These are phyloP conservation scores for Channa argus DNA, from an alignment of 2,113 vertebrate species.

Conservation along the genomic window DNA sequence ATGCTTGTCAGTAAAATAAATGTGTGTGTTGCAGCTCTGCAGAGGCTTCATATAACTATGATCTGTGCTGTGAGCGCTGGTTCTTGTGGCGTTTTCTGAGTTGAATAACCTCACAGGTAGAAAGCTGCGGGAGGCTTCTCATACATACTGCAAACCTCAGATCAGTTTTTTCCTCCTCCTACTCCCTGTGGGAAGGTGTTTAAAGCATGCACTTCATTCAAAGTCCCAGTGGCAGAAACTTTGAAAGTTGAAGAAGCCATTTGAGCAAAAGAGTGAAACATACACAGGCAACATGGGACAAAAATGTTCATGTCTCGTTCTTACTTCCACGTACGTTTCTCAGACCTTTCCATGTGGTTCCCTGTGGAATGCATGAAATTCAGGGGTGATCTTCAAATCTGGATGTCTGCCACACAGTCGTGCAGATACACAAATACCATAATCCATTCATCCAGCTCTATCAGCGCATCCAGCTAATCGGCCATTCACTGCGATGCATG, in stretches of 20 bases:
- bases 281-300: conserved; percentile 14
- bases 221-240: conserved; percentile 37
- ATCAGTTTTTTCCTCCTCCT: conserved; percentile 39
- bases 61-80: conserved; percentile 16
- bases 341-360: conserved; percentile 30
- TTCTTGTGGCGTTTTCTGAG: conserved; percentile 18
- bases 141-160: conserved; percentile 20
- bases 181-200: conserved; percentile 31
- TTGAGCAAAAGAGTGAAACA: conserved; percentile 23
- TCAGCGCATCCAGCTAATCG: conserved; percentile 37
- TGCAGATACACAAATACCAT: conserved; percentile 9
- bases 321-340: conserved; percentile 35
- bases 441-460: conserved; percentile 11
- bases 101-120: conserved; percentile 22
- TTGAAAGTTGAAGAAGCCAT: conserved; percentile 34
- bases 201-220: conserved; percentile 29
- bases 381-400: conserved; percentile 44
- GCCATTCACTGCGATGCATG: conserved; percentile 29
- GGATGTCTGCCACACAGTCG: conserved; percentile 20
- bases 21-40: conserved; percentile 18
- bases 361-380: conserved; percentile 29
- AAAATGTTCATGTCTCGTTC: conserved; percentile 34
- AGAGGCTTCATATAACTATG: conserved; percentile 9
- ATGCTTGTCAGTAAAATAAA: conserved; percentile 24
- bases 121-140: conserved; percentile 20